These are phyloP conservation scores for Diadumene lineata DNA, from an alignment of 92 coral and sea anemone species.

Conservation along the genomic window DNA sequence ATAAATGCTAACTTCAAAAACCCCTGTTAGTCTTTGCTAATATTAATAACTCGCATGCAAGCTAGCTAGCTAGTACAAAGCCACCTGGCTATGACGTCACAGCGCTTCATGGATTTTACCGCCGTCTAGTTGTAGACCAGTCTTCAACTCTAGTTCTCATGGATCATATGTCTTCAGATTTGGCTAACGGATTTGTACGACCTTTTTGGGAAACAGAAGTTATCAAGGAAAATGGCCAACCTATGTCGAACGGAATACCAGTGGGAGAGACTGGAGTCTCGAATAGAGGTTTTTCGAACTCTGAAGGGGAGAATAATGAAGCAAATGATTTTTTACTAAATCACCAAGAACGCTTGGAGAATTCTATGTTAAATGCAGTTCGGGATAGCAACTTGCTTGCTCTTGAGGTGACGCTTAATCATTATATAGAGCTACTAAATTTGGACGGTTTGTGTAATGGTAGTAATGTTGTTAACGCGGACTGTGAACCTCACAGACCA, in stretches of 20 bases:
- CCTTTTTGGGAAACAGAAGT: slow-evolving; percentile 64
- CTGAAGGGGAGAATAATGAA: slow-evolving; percentile 49
- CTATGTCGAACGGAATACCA: slow-evolving; percentile 10
- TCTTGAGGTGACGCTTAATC: slow-evolving; percentile 68
- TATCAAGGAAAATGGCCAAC: slow-evolving; percentile 42
- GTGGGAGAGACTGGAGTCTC: slow-evolving; percentile 6
- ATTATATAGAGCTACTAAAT: slow-evolving; percentile 60
- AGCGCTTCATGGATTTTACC: background rate
- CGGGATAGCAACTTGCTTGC: slow-evolving; percentile 62
- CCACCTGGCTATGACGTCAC: slow-evolving; percentile 40
- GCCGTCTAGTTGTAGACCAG: background rate
- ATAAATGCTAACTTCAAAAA: slow-evolving; percentile 1
- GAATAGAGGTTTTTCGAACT: slow-evolving; percentile 17
- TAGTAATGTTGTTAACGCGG: slow-evolving; percentile 18
- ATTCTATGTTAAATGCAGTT: slow-evolving; percentile 73
- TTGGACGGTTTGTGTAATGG: slow-evolving; percentile 44
- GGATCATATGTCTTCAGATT: slow-evolving; percentile 27
- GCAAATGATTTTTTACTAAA: slow-evolving; percentile 70
- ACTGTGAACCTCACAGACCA: slow-evolving; percentile 30
- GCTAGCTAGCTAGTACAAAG: slow-evolving; percentile 14
- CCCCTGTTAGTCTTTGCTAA: slow-evolving; percentile 2
- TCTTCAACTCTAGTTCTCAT: background rate
- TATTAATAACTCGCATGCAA: slow-evolving; percentile 7
- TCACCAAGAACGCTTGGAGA: slow-evolving; percentile 72
- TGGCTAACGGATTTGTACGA: slow-evolving; percentile 59